Base-by-base conservation (phyloP, 2,888 invertebrate genomes). In the Dromius quadrimaculatus region DNA sequence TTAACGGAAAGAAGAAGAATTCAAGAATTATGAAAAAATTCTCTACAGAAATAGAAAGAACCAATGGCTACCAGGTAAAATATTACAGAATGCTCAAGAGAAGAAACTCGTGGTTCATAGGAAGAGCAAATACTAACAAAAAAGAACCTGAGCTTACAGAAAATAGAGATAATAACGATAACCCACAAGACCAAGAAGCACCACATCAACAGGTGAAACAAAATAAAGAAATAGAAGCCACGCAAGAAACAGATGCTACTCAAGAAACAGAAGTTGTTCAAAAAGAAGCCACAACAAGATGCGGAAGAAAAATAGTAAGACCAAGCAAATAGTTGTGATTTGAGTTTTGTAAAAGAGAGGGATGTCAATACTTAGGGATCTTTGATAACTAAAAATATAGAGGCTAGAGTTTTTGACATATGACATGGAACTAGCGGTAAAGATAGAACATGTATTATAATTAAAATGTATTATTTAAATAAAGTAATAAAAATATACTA, bases 31-130 rank as follows among this genome's bases (percentile, higher is more conserved):
- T n/a, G 34, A 34, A 57, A 4, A 57, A 57, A 57, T 57, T 17
- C 28, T 57, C 13, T 57, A 57, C 17, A 28, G 34, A 57, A 57
- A 57, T 15, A 34, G 15, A 15, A 57, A 57, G 17, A 57, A 57
- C 15, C 5, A 57, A 57, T 57, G 57, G 57, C 32, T 57, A 57
- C 32, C 57, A 32, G 57, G 57, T 4, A 34, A 32, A 32, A 34
- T 57, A 28, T 32, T 57, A 32, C n/a, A 57, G 19, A 13, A 57
- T 32, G n/a, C 57, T n/a, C 17, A 57, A 34, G 32, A 13, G 32
- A 57, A 57, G 57, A 57, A 57, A 57, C n/a, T 57, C 57, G 17
- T 57, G 57, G 57, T 57, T 57, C 11, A 57, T 57, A n/a, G 11
- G 47, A 47, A 41, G 2, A 34, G 34, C 2, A 4, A 8, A 34